Conservation (phyloP, 1,140 invertebrate genomes). For the Diorhabda carinulata region DNA sequence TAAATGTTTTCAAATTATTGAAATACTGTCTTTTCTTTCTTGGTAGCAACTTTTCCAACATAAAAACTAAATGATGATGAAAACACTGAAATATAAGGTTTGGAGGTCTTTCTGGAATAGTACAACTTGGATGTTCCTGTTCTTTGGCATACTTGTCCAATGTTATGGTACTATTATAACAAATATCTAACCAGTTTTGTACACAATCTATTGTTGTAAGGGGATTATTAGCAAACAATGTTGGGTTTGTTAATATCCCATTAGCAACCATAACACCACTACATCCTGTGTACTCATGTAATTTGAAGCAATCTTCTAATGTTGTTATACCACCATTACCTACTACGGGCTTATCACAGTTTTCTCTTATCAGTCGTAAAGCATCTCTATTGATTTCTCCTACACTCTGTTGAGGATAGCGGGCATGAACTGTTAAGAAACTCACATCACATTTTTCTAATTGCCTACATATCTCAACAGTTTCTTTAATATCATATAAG, state of each 20-base stretch:
- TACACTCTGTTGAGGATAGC: constrained; percentile 75
- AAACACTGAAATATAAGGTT: constrained; percentile 72
- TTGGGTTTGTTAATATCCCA: constrained; percentile 86
- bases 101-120: constrained; percentile 47
- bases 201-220: constrained; percentile 75
- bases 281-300: constrained; percentile 67
- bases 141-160: constrained; percentile 19
- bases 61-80: constrained; percentile 92
- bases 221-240: constrained; percentile 69
- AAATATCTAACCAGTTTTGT: constrained; percentile 81
- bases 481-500: constrained; percentile 54
- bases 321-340: constrained; percentile 87
- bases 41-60: constrained; percentile 78
- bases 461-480: constrained; percentile 70
- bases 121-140: not conserved
- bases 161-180: constrained; percentile 45
- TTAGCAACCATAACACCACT: constrained; percentile 86
- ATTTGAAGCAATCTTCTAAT: constrained; percentile 62
- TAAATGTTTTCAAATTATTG: constrained; percentile 69
- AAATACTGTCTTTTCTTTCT: constrained; percentile 69
- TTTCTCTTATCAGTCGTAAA: constrained; percentile 69
- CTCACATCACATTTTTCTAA: constrained; percentile 81
- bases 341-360: constrained; percentile 74
- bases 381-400: constrained; percentile 72
- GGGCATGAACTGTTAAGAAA: constrained; percentile 86